Base-by-base conservation (phyloP, 1,140 invertebrate species). In the Drosophila albomicans region DNA sequence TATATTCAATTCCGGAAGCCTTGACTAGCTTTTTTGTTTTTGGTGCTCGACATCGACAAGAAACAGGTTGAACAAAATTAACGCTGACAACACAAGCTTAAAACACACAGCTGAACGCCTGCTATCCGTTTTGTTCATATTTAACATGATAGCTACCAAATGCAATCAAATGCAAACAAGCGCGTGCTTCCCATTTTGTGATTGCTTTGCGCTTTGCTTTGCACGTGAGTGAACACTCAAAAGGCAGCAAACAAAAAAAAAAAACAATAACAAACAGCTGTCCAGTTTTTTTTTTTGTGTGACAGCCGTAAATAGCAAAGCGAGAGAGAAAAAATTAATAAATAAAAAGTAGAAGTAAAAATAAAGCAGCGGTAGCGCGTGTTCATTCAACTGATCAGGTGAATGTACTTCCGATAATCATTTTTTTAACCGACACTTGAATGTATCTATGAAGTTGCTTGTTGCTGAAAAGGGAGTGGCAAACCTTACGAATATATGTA, bases 321-420 rank as follows among this genome's bases (percentile, higher is more conserved):
- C 49, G 46, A 43, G 32, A 54, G 48, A 46, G 16, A 82, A 79
- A 82, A 49, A 68, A 56, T 71, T 49, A 77, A 75, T 52, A 78
- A 62, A 78, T 80, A 70, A 78, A 77, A 82, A 73, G 75, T 79
- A 82, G 61, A 70, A 59, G 67, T 52, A 74, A 78, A 64, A 43
- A 68, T 41, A 72, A 80, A 56, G 54, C 62, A 74, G 8, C 65
- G 3, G 75, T 48, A 62, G 71, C 58, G 76, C 80, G 79, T 88
- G 84, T 80, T 88, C 84, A 88, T 88, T 88, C 84, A 88, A 88
- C 85, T 88, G 84, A 81, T 85, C 85, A 89, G 85, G 86, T 89
- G 85, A 89, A 89, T 81, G 85, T 89, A 90, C 85, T 89, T 89
- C 86, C 85, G 84, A 75, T 88, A 65, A 81, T 85, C 88, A 78